A percentile compares a stretch with the other conserved stretches of the same genome.
These are phyloP conservation scores for Emys orbicularis DNA, from an alignment of 2,797 vertebrate species.

Conservation along the genomic window DNA sequence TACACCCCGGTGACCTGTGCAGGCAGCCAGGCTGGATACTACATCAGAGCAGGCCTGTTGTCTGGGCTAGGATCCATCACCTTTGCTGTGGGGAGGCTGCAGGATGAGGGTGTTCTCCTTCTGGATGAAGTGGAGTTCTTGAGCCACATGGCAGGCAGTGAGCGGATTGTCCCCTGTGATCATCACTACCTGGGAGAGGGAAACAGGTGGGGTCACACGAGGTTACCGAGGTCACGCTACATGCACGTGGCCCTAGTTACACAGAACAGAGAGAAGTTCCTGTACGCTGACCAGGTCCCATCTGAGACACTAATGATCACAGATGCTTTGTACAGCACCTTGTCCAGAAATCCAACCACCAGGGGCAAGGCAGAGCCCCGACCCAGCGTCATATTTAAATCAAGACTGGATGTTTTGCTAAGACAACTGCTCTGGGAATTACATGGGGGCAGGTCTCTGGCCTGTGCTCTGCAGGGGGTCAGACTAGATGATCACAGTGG, in stretches of 20 bases:
- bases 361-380: neutral
- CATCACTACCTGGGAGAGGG: slow-evolving; percentile 91
- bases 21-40: fast-evolving
- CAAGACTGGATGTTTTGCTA: neutral
- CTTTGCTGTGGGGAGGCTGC: slow-evolving; percentile 79
- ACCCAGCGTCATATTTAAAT: neutral
- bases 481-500: neutral
- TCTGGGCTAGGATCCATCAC: slow-evolving; percentile 50
- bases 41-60: fast-evolving
- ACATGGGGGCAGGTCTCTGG: neutral
- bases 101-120: slow-evolving; percentile 91
- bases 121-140: slow-evolving; percentile 94
- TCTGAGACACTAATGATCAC: fast-evolving
- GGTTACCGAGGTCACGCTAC: neutral
- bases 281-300: fast-evolving
- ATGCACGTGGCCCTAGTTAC: neutral
- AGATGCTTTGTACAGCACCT: neutral
- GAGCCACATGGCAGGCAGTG: slow-evolving; percentile 95
- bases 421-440: neutral
- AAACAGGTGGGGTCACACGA: neutral
- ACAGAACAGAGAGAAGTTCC: neutral
- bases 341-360: neutral
- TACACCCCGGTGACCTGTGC: neutral
- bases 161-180: slow-evolving; percentile 97
- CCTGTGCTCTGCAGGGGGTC: neutral